phyloP scores from a whole-genome alignment of 2,113 vertebrate species.

The Acanthochromis polyacanthus region DNA sequence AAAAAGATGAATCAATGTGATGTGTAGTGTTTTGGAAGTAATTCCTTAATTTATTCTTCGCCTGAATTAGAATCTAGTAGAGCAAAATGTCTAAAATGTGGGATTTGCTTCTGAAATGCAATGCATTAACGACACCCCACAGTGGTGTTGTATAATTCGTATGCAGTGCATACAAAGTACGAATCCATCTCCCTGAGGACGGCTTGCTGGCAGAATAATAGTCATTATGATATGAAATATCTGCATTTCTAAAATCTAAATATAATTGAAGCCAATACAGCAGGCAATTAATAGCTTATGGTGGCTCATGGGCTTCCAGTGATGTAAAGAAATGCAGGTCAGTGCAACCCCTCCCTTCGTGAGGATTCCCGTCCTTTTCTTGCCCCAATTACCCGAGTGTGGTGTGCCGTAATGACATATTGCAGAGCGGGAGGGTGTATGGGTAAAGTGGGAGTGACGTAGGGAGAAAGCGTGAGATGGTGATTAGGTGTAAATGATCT shows the following conservation, averaged over 20 bases:
- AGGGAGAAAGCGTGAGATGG: constrained; percentile 32
- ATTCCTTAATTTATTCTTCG: neutral
- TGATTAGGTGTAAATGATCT: constrained; percentile 72
- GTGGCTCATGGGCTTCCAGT: constrained; percentile 46
- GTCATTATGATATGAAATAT: constrained; percentile 45
- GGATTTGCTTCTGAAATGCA: constrained; percentile 4
- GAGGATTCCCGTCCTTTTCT: constrained; percentile 35
- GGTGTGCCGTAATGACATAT: constrained; percentile 72
- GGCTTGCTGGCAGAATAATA: constrained; percentile 15
- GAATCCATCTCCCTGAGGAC: constrained; percentile 25
- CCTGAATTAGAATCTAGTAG: neutral
- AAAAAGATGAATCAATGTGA: neutral
- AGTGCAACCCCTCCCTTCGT: constrained; percentile 24
- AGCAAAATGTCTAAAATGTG: neutral
- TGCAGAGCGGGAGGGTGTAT: constrained; percentile 38
- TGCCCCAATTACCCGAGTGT: constrained; percentile 72
- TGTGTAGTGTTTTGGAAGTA: neutral
- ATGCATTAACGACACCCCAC: neutral
- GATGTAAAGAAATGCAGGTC: constrained; percentile 51
- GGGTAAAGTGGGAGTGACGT: constrained; percentile 11
- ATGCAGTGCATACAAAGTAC: constrained; percentile 17
- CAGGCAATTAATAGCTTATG: constrained; percentile 23
- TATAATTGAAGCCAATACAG: constrained; percentile 16
- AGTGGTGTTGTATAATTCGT: neutral
- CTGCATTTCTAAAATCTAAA: constrained; percentile 46